Conservation (phyloP, 2,113 vertebrate genomes). For the Connochaetes taurinus region DNA sequence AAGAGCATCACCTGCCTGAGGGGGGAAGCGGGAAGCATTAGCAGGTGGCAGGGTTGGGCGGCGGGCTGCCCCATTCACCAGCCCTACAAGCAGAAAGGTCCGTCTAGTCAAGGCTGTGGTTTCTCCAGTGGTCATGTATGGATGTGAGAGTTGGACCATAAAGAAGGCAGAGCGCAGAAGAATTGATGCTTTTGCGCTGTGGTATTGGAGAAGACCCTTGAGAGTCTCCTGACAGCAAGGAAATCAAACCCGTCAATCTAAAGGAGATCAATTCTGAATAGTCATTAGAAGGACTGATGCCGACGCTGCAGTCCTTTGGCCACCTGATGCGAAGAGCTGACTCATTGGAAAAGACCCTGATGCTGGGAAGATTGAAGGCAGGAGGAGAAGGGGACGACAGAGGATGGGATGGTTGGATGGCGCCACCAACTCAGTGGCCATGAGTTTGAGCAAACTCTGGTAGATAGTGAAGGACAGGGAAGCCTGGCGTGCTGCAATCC, state of each 20-base stretch:
- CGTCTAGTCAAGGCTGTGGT: background rate
- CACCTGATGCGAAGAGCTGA: background rate
- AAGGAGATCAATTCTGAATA: background rate
- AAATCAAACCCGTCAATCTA: background rate
- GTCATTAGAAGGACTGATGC: background rate
- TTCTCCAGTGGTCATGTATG: background rate
- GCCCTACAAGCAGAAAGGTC: background rate
- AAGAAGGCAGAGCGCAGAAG: background rate
- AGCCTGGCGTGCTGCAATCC: background rate
- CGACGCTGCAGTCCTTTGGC: background rate
- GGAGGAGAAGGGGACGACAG: background rate
- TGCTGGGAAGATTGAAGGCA: background rate
- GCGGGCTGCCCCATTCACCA: background rate
- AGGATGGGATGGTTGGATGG: background rate
- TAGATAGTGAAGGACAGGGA: background rate
- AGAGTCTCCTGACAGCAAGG: background rate
- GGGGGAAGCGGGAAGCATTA: background rate
- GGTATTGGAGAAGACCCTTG: background rate
- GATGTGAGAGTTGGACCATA: background rate
- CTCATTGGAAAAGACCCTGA: background rate
- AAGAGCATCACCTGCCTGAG: slow-evolving; percentile 98
- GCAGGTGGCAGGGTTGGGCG: background rate
- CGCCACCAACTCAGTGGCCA: background rate
- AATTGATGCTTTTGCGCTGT: background rate
- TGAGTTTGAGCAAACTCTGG: background rate